phyloP scores from a whole-genome alignment of 2,797 vertebrate genomes.

The Poecilia picta region DNA sequence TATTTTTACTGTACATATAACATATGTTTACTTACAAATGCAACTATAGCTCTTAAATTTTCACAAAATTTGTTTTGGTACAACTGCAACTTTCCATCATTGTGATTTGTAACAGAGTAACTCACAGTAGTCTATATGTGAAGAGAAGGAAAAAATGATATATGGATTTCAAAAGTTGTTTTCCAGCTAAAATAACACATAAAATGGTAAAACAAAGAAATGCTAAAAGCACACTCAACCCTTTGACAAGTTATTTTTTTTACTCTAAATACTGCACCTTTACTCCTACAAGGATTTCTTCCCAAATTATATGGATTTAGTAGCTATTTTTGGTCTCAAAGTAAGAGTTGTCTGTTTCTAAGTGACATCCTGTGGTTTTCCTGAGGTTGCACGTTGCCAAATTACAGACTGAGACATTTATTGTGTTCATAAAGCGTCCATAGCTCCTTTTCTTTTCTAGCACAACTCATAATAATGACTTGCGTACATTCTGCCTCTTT shows the following conservation, averaged over 20 bases:
- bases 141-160: neutral
- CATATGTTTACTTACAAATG: neutral
- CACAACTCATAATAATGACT: neutral
- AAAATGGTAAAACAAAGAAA: neutral
- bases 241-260: neutral
- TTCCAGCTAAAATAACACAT: neutral
- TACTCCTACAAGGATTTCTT: constrained; percentile 3
- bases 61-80: neutral
- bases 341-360: neutral
- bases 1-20: neutral
- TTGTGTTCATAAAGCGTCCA: constrained; percentile 4
- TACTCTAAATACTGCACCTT: neutral
- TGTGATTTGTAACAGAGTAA: neutral
- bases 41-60: neutral
- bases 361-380: constrained; percentile 8
- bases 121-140: neutral
- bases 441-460: neutral
- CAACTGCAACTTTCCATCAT: neutral
- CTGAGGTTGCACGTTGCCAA: neutral
- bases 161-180: too few species aligned
- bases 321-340: constrained; percentile 2
- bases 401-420: constrained; percentile 3
- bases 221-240: neutral
- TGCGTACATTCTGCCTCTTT: neutral
- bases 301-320: constrained; percentile 4